phyloP scores from a whole-genome alignment of 2,113 vertebrate species.

The Sinocyclocheilus rhinocerous region DNA sequence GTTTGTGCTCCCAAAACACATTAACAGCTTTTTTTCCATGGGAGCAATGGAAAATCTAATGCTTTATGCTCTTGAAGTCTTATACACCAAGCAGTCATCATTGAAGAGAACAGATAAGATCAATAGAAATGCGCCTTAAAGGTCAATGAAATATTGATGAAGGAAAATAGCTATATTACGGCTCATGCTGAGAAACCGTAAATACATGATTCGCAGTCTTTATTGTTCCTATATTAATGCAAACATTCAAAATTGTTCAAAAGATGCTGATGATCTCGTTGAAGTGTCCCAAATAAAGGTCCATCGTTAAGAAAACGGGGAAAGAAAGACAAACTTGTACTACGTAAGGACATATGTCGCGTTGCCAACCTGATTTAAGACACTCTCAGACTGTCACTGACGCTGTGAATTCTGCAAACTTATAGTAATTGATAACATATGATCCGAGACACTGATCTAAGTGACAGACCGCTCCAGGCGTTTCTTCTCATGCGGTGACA shows the following conservation, averaged over 20 bases:
- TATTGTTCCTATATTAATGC: not conserved
- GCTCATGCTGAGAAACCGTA: constrained; percentile 3
- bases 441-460: not conserved
- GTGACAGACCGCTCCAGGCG: not conserved
- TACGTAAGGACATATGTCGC: not conserved
- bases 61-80: not conserved
- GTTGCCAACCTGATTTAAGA: not conserved
- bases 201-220: not conserved
- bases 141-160: constrained; percentile 41
- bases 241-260: not conserved
- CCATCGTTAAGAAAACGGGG: not conserved
- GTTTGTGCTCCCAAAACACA: constrained; percentile 22
- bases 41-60: not conserved
- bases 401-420: not conserved
- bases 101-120: constrained; percentile 9
- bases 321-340: constrained; percentile 15
- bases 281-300: not conserved
- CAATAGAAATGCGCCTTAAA: constrained; percentile 19
- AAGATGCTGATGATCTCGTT: not conserved
- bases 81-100: not conserved
- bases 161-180: constrained; percentile 13
- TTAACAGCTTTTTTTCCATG: not conserved
- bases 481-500: not conserved
- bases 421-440: not conserved
- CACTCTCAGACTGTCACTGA: not conserved